Conservation (phyloP, 2,797 vertebrate species). For the Cyprinella venusta region DNA sequence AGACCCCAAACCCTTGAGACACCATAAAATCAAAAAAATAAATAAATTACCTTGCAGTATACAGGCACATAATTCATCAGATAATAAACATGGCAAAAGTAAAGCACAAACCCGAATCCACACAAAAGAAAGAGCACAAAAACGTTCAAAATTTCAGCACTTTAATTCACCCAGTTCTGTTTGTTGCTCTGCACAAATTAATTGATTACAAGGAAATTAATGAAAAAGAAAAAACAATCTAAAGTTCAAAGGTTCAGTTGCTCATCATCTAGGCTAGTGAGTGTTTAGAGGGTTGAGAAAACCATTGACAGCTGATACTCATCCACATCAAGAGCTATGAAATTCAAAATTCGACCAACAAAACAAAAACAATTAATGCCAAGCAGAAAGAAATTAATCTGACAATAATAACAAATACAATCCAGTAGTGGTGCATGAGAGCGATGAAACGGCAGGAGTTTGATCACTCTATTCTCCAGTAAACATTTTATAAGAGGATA, state of each 20-base stretch:
- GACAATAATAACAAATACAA: background rate
- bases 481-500: background rate
- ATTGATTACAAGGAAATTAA: conserved; percentile 20
- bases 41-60: background rate
- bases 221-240: background rate
- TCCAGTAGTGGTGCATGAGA: background rate
- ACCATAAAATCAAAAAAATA: conserved; percentile 4
- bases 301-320: background rate
- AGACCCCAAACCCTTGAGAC: background rate
- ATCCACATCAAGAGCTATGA: background rate
- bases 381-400: background rate
- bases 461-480: background rate
- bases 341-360: background rate
- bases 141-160: background rate
- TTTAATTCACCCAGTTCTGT: conserved; percentile 48
- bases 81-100: background rate
- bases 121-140: background rate
- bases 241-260: background rate
- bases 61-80: background rate
- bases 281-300: conserved; percentile 7
- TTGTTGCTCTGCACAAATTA: conserved; percentile 7
- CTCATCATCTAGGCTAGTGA: background rate
- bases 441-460: background rate
- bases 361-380: background rate
- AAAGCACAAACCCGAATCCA: background rate